Evolutionary conservation across 2,797 vertebrate species (phyloP).

Genomic region (Carcharodon carcharias): DNA sequence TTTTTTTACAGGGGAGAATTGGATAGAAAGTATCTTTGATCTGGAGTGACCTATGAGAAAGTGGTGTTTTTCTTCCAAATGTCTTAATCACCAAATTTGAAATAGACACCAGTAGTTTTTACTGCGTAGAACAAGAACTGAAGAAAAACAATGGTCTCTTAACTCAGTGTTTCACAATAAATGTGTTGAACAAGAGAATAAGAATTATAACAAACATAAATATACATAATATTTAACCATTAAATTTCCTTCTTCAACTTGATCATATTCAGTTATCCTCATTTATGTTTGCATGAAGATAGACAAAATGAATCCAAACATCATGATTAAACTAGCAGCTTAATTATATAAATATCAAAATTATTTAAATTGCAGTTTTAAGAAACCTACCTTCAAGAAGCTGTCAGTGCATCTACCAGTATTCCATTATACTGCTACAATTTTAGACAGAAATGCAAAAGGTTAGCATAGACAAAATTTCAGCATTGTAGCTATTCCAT

Average conservation of each 20-base stretch:
- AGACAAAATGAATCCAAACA: neutral
- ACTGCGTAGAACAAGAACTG: neutral
- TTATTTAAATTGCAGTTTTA: neutral
- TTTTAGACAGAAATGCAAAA: slow-evolving; percentile 30
- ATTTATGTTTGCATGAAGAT: neutral
- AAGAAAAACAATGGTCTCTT: neutral
- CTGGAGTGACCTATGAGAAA: neutral
- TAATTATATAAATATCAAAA: neutral
- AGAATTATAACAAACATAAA: neutral
- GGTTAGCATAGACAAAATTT: neutral
- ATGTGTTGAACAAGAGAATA: neutral
- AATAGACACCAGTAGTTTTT: neutral
- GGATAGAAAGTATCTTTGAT: neutral
- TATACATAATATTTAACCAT: too few relatives aligned
- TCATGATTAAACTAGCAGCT: neutral
- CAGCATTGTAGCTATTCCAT: neutral
- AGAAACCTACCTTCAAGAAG: slow-evolving; percentile 33
- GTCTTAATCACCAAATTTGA: neutral
- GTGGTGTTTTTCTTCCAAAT: neutral
- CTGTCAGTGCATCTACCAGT: slow-evolving; percentile 30
- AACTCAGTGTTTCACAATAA: neutral
- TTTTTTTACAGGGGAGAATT: neutral
- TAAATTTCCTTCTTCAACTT: neutral
- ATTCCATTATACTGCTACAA: slow-evolving; percentile 34
- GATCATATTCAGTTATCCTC: neutral